Percentiles rank a stretch among this genome's conserved stretches.
phyloP scores from a whole-genome alignment of 2,888 invertebrate species.

The Beris morrisii region DNA sequence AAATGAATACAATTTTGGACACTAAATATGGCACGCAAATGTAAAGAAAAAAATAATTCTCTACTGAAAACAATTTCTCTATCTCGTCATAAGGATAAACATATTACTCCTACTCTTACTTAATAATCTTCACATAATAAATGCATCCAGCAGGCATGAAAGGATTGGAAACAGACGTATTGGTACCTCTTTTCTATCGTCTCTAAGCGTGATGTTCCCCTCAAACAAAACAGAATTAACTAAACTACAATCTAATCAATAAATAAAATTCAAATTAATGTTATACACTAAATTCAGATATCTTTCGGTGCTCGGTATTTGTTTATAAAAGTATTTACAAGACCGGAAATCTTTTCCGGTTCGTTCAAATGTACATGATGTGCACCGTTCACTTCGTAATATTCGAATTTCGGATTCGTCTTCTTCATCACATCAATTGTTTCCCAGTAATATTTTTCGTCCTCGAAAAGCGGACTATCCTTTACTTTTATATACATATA shows the following conservation, averaged over 20 bases:
- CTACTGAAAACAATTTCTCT: too few species aligned
- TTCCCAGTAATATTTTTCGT: slow-evolving; percentile 61
- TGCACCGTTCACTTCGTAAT: slow-evolving; percentile 65
- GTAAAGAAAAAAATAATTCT: too few species aligned
- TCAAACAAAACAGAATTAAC: too few species aligned
- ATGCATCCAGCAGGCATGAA: too few species aligned
- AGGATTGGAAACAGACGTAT: too few species aligned
- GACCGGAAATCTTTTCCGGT: slow-evolving; percentile 62
- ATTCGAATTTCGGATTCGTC: slow-evolving; percentile 60
- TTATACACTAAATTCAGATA: background rate
- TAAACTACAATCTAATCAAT: background rate
- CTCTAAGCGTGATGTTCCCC: too few species aligned
- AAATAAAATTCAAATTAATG: background rate
- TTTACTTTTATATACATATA: slow-evolving; percentile 66
- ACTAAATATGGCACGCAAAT: too few species aligned
- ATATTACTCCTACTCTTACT: too few species aligned
- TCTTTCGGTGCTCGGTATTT: slow-evolving; percentile 41
- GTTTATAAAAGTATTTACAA: slow-evolving; percentile 50
- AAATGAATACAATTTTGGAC: too few species aligned
- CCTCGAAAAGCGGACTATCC: slow-evolving; percentile 60
- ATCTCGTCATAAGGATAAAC: too few species aligned
- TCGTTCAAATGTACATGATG: slow-evolving; percentile 78
- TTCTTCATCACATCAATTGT: slow-evolving; percentile 61
- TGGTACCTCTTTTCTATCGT: too few species aligned
- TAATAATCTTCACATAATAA: too few species aligned